Evolutionary conservation across 35 echinoderm and acorn worm species (phyloP), one percentile per base, ranked within the genome.

Genomic region (Holothuria glaberrima): DNA sequence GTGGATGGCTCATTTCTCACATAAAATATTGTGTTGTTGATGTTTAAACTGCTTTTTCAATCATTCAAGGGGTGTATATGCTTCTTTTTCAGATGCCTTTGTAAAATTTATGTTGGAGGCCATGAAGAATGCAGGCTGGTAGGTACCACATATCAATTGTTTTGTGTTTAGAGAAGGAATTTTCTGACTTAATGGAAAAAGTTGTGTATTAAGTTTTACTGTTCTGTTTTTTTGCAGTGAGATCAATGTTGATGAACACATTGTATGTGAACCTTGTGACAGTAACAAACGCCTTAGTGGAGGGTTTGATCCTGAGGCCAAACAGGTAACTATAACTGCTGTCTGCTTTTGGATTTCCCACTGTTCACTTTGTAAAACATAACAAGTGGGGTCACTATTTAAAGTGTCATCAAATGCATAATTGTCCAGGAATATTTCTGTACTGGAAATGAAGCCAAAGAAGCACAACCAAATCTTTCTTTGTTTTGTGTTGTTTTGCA

Each of bases 231-330:
- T 71, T 69, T 34, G 28, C 89, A 97, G 95, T 86, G 86, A 88
- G 34, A 38, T 97, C 20, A 75, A 91, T 68, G 29, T 79, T 30
- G 89, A 88, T 7, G 72, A 67, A 52, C 88, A 97, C 58, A 93
- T 97, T 18, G 44, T 88, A 6, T 97, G 95, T 91, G 92, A 97
- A 36, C 74, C 75, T 34, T 94, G 92, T 86, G 41, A 82, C 13
- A 66, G 36, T 6, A 89, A 89, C 9, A 91, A 60, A 28, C 87
- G 59, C 25, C 68, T 97, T 9, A 93, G 89, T 68, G 95, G 92
- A 81, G 95, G 95, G 13, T 97, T 97, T 82, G 95, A 97, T 77
- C 95, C 92, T 30, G 44, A 82, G 24, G 90, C 86, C 50, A 87
- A 90, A 58, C 83, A 97, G 92, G 94, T 95, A 62, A 69, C 22